Percentiles rank a stretch among this genome's conserved stretches.
These are phyloP conservation scores for Cremastinae sp. DNA, from an alignment of 2,888 invertebrate species.

Conservation along the genomic window DNA sequence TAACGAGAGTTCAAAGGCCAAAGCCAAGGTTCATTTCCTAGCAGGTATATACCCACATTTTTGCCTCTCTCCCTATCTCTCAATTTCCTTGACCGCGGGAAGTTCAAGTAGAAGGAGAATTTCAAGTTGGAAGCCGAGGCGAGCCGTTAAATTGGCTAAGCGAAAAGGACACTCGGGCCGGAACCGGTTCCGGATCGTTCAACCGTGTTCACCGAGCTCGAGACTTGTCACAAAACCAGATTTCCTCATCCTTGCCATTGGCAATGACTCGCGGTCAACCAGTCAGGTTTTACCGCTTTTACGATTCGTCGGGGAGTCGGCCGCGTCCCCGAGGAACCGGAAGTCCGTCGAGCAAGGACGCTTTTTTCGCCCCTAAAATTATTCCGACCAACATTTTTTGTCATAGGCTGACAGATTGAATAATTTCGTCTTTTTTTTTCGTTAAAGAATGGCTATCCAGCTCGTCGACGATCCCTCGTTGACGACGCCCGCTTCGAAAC, in stretches of 20 bases:
- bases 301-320: background rate
- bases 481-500: slow-evolving; percentile 99
- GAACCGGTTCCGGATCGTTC: slow-evolving; percentile 60
- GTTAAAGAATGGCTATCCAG: slow-evolving; percentile 97
- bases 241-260: slow-evolving; percentile 42
- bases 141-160: slow-evolving; percentile 37
- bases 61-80: background rate
- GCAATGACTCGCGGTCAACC: slow-evolving; percentile 28
- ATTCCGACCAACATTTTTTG: too few relatives aligned
- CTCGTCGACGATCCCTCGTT: slow-evolving; percentile 96
- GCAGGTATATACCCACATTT: slow-evolving; percentile 12
- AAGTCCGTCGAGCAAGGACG: slow-evolving; percentile 37
- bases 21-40: slow-evolving; percentile 67
- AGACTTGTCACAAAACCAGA: slow-evolving; percentile 17
- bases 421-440: slow-evolving; percentile 62
- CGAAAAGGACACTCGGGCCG: slow-evolving; percentile 39
- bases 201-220: slow-evolving; percentile 20
- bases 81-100: slow-evolving; percentile 3
- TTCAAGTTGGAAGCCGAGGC: background rate
- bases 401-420: too few relatives aligned
- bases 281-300: slow-evolving; percentile 11
- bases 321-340: slow-evolving; percentile 38
- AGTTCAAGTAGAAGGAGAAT: background rate
- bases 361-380: too few relatives aligned
- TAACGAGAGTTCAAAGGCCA: slow-evolving; percentile 53